Evolutionary conservation across 2,888 invertebrate genomes (phyloP).

Genomic region (Machimus rusticus): DNA sequence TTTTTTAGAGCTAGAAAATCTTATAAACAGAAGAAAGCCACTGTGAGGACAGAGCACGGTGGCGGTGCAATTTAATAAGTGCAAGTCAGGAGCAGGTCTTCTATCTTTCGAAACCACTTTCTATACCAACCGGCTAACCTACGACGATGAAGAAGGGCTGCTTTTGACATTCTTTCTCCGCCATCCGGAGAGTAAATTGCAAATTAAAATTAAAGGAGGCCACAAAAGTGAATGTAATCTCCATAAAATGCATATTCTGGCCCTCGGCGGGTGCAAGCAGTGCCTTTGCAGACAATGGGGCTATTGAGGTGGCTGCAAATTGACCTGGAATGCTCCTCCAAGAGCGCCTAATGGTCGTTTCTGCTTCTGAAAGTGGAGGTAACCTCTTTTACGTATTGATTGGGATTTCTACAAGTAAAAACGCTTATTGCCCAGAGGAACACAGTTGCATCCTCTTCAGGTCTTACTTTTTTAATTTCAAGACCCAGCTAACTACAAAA

Average conservation of each 20-base stretch:
- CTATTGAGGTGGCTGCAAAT: neutral
- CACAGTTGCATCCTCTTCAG: neutral
- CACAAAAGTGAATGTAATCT: neutral
- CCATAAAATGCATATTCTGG: neutral
- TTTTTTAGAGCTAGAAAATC: neutral
- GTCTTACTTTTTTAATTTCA: neutral
- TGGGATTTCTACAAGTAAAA: neutral
- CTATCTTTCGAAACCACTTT: neutral
- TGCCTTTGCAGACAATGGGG: neutral
- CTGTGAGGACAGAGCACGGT: neutral
- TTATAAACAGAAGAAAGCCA: neutral
- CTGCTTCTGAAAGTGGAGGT: neutral
- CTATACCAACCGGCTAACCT: neutral
- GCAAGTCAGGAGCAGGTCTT: neutral
- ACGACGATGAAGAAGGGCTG: neutral
- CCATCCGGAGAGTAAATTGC: neutral
- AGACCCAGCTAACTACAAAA: neutral
- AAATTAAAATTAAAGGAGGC: neutral
- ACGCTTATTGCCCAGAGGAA: neutral
- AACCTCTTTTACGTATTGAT: neutral
- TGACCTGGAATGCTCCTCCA: neutral
- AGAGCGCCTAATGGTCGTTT: neutral
- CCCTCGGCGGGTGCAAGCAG: neutral
- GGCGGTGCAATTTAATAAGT: neutral
- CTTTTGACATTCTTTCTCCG: neutral